Base-by-base conservation (phyloP, 2,888 invertebrate genomes). In the Nomada fucata region DNA sequence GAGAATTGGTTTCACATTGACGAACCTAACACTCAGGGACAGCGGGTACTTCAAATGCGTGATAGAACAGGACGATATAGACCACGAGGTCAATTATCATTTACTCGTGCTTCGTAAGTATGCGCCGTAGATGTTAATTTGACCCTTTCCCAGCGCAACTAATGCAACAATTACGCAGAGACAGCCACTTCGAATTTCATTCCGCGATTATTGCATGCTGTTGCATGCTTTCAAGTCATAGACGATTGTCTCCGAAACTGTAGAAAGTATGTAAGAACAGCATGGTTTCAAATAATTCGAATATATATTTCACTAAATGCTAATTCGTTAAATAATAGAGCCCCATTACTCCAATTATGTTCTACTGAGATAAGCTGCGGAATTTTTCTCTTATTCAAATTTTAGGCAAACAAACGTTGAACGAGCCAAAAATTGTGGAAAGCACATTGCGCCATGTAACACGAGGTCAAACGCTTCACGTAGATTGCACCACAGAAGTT, bases 1-100 rank as follows among this genome's bases (percentile, higher is more conserved):
- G 47, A 94, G 93, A 91, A 90, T 92, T 86, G 95, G 95, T 87
- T 95, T 94, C 89, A 92, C 80, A 2, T 88, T 94, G 79, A 83
- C 81, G 55, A 90, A 92, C 47, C 84, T 92, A 5, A 90, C 91
- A 5, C 76, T 94, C 20, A 89, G 83, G 55, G 92, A 94, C 47
- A 87, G 76, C 11, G 90, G 85, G 0, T 82, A 72, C 26, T 72
- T 63, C 50, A 67, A 57, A 13, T 88, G 88, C 53, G 15, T 5
- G 47, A 82, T 80, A 42, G 13, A 67, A 0, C 26, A 60, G 10
- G 53, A 76, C 0, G 60, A 11, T n/a, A 10, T 7, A 18, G 1
- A 18, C 10, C 57, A 83, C 0, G 59, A 68, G 13, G 72, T 83
- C 75, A 64, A 61, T 70, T 85, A 85, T 72, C 63, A 68, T 61